phyloP scores from a whole-genome alignment of 2,113 vertebrate species.

The Grus americana region DNA sequence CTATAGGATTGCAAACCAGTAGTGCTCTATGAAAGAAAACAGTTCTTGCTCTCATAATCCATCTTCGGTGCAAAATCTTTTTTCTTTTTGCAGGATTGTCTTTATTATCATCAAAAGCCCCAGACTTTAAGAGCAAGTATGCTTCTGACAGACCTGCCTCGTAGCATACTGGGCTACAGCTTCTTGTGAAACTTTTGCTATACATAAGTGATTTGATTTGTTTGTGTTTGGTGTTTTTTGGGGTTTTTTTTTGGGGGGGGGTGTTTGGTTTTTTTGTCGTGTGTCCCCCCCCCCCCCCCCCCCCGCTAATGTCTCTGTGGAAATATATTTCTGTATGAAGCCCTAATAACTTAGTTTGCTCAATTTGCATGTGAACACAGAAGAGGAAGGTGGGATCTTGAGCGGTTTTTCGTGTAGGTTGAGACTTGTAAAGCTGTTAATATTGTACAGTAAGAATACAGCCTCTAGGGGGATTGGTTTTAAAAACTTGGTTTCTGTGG shows the following conservation, averaged over 20 bases:
- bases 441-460: background rate
- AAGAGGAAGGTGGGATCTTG: background rate
- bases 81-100: background rate
- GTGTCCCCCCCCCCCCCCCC: no score
- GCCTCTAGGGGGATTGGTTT: background rate
- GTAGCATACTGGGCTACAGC: background rate
- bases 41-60: background rate
- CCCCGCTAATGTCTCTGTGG: background rate
- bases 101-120: background rate
- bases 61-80: background rate
- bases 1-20: background rate
- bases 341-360: background rate
- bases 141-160: background rate
- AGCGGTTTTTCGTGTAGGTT: background rate
- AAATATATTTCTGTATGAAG: background rate
- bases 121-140: background rate
- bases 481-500: slow-evolving; percentile 11
- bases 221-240: no score
- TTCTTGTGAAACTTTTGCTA: background rate
- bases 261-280: no score
- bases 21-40: background rate
- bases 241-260: no score
- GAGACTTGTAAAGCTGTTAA: background rate
- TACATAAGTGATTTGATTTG: background rate
- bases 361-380: background rate